Conservation (phyloP, 2,888 invertebrate species). For the Eilema sororculum region DNA sequence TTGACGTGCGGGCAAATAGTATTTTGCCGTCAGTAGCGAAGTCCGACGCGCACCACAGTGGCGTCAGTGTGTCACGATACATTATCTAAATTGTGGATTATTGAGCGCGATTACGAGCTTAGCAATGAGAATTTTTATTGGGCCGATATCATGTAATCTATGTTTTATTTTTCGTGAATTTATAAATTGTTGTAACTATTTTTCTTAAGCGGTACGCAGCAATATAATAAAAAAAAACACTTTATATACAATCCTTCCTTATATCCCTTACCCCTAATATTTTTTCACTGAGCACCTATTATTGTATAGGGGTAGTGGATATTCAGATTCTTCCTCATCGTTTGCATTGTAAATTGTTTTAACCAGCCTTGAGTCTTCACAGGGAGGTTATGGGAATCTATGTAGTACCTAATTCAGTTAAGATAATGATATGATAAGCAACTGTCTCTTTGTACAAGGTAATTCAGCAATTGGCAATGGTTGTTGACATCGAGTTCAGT, state of each 20-base stretch:
- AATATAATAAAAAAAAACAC: too few relatives aligned
- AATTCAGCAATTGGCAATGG: background rate
- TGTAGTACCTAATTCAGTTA: too few relatives aligned
- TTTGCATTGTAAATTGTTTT: too few relatives aligned
- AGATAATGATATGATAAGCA: too few relatives aligned
- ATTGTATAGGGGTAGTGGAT: too few relatives aligned
- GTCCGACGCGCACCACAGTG: slow-evolving; percentile 21
- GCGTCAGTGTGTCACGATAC: slow-evolving; percentile 26
- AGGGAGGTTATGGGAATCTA: background rate
- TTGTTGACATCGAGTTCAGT: background rate
- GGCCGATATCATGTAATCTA: slow-evolving; percentile 11
- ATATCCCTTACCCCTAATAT: too few relatives aligned
- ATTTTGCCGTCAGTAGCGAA: slow-evolving; percentile 7
- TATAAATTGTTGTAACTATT: background rate
- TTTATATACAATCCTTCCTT: too few relatives aligned
- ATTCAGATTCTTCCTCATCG: too few relatives aligned
- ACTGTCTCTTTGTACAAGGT: background rate
- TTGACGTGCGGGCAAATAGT: background rate
- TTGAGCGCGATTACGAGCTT: slow-evolving; percentile 30
- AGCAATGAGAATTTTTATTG: slow-evolving; percentile 15
- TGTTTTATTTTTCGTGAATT: background rate
- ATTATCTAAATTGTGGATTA: slow-evolving; percentile 48
- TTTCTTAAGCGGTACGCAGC: background rate
- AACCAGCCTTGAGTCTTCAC: background rate
- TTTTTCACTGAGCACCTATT: too few relatives aligned